Base-by-base conservation (phyloP, 1,140 invertebrate genomes). In the Limonius californicus region DNA sequence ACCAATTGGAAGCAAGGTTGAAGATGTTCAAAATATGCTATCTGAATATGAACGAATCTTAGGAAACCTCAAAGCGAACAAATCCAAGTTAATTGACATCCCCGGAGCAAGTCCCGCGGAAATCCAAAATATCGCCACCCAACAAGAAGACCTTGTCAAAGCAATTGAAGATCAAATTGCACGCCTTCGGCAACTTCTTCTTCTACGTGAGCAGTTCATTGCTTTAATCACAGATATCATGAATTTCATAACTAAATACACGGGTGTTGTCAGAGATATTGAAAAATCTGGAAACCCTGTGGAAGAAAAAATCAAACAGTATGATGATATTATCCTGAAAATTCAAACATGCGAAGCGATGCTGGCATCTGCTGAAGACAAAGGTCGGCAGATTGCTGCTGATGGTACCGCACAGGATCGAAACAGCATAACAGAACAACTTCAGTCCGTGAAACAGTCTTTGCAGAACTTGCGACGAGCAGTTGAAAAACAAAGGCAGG, bases 341-440 rank as follows among this genome's bases (percentile, higher is more conserved):
- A 92, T 93, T 45, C 90, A 93, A 77, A 89, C 92, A 71, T 92
- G 89, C 74, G 93, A 97, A 74, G 92, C 90, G n/a, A 80, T 89
- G 8, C 75, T 96, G 7, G 89, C 90, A 0, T 87, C 89, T 16
- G 92, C 94, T 0, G 88, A 86, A 16, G 94, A 97, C 69, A 96
- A 95, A 78, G 94, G 92, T 0, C 90, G 93, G 72, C 90, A 93
- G 74, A 95, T 97, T 19, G 90, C 90, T 7, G 85, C 87, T 0
- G 94, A 97, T 78, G 91, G 92, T 32, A 88, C 90, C 9, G 86
- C 88, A 0, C 87, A 88, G 14, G 93, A 96, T 71, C 84, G 89
- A 63, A 94, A 95, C 71, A 87, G 87, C 68, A 88, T 96, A 1
- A 94, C 90, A 7, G 89, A 94, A 71, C 87, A 95, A 67, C 69